phyloP scores from a whole-genome alignment of 2,797 vertebrate genomes.

The Alosa sapidissima region DNA sequence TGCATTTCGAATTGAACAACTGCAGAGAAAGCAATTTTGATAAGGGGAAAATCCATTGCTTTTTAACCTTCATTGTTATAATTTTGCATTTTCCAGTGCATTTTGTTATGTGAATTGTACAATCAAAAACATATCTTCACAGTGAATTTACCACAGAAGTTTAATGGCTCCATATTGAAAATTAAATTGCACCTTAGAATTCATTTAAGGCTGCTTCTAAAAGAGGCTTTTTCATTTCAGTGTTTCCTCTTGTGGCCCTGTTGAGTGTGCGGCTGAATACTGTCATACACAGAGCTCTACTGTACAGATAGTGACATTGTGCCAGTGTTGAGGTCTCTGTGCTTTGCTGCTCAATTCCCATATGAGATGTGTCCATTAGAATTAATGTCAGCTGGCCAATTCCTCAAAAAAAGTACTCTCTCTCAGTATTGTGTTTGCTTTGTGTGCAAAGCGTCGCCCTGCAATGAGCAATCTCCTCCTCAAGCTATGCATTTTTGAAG shows the following conservation, averaged over 20 bases:
- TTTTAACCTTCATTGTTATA: constrained; percentile 75
- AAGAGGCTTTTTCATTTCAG: constrained; percentile 48
- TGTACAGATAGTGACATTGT: background rate
- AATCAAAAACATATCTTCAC: constrained; percentile 76
- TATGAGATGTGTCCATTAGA: constrained; percentile 74
- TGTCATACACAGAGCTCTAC: background rate
- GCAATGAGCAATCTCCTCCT: constrained; percentile 78
- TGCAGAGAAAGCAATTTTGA: constrained; percentile 80
- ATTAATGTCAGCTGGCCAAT: constrained; percentile 78
- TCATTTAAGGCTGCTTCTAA: constrained; percentile 65
- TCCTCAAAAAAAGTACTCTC: constrained; percentile 15
- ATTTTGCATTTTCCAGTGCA: constrained; percentile 71
- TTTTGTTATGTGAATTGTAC: constrained; percentile 71
- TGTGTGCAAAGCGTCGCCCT: constrained; percentile 73
- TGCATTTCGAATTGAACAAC: constrained; percentile 85
- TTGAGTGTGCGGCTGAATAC: background rate
- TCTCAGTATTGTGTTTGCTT: constrained; percentile 73
- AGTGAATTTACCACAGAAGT: constrained; percentile 73
- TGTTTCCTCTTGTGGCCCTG: background rate
- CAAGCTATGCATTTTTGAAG: constrained; percentile 79
- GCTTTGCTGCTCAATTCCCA: background rate
- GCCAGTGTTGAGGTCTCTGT: background rate
- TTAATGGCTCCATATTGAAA: constrained; percentile 79
- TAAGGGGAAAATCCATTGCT: constrained; percentile 76
- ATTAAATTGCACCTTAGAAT: constrained; percentile 80